Percentiles rank a stretch among this genome's conserved stretches.
Evolutionary conservation across 2,113 vertebrate genomes (phyloP).

Genomic region (Hyaena hyaena): DNA sequence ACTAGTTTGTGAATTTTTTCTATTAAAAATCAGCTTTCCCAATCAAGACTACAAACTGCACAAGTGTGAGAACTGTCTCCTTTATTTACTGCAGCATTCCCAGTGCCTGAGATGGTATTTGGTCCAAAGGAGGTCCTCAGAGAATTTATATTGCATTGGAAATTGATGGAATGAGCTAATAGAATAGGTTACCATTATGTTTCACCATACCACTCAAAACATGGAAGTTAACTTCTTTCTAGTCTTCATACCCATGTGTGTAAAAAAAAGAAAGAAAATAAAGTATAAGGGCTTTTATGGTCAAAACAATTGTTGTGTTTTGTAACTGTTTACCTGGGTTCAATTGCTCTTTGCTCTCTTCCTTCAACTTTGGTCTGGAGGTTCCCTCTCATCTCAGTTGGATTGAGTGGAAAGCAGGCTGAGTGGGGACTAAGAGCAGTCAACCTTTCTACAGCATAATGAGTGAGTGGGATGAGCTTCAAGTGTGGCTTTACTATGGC

Average conservation of each 20-base stretch:
- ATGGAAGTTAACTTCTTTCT: neutral
- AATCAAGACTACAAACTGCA: neutral
- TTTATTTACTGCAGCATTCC: neutral
- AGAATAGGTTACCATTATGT: neutral
- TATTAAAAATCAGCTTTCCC: neutral
- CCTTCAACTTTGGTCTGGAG: neutral
- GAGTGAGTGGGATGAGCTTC: neutral
- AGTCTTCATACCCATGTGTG: neutral
- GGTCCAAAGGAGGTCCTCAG: neutral
- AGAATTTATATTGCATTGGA: neutral
- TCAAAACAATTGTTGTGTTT: neutral
- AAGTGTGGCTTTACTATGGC: too few relatives aligned
- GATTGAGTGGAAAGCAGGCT: neutral
- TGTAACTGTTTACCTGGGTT: neutral
- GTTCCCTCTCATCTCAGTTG: neutral
- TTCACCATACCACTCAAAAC: neutral
- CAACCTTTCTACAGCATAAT: neutral
- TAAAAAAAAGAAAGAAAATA: neutral
- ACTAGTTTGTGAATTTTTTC: neutral
- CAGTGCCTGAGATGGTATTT: neutral
- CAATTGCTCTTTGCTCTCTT: neutral
- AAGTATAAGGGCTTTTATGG: neutral
- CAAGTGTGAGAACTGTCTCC: neutral
- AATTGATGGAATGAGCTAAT: neutral
- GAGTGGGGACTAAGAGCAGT: neutral